phyloP scores from a whole-genome alignment of 2,888 invertebrate genomes.

The Anthrax anthrax region DNA sequence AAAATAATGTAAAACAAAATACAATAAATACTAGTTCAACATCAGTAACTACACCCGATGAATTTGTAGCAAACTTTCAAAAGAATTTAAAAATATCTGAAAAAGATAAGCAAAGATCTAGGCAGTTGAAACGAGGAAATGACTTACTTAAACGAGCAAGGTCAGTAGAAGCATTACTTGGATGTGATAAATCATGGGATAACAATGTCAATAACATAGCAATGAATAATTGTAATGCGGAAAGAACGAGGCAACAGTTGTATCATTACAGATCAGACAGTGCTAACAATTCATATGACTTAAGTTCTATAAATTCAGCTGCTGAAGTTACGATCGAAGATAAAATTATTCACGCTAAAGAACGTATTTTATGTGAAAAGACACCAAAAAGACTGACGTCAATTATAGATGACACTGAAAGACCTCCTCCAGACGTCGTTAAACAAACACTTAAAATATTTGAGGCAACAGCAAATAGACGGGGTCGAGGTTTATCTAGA shows the following conservation, averaged over 20 bases:
- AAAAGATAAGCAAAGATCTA: conserved; percentile 17
- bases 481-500: conserved; percentile 34
- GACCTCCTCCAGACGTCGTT: conserved; percentile 81
- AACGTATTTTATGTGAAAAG: conserved; percentile 31
- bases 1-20: conserved; percentile 1
- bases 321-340: conserved; percentile 29
- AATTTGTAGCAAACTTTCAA: conserved; percentile 11
- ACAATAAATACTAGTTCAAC: background rate
- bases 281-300: background rate
- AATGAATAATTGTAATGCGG: background rate
- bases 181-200: conserved; percentile 41
- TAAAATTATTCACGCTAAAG: conserved; percentile 33
- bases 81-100: conserved; percentile 9
- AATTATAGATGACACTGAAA: conserved; percentile 55
- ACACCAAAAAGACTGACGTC: conserved; percentile 46
- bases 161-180: conserved; percentile 69
- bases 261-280: background rate
- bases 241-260: background rate
- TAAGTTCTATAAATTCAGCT: conserved; percentile 1
- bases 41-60: conserved; percentile 5
- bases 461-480: conserved; percentile 49
- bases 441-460: conserved; percentile 74
- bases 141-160: conserved; percentile 68
- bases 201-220: background rate
- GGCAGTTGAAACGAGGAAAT: conserved; percentile 40